Base-by-base conservation (phyloP, 2,888 invertebrate species). In the Coleophora deauratella region DNA sequence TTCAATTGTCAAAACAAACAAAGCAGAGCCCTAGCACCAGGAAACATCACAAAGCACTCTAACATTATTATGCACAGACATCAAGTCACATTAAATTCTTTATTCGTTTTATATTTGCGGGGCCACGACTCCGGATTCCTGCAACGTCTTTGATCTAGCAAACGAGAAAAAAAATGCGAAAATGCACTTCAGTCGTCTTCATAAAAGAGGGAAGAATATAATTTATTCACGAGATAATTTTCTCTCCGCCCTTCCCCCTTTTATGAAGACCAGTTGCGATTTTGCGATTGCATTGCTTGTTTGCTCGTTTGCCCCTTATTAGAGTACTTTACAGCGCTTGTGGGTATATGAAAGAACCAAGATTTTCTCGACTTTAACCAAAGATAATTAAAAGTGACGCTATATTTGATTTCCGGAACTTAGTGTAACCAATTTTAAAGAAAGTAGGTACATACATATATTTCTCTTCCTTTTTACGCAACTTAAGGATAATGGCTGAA, bases 211-310 rank as follows among this genome's bases (percentile, higher is more conserved):
- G 73, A 71, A 72, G 75, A 80, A 81, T 81, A 82, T 85, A 82
- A 85, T 84, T 85, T 85, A 85, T 85, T 85, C 84, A 85, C 70
- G 75, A 81, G 82, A 85, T 84, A 85, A 84, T 85, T 84, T 82
- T 79, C 84, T 82, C 72, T 72, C 31, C 76, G 37, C 39, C 21
- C 21, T 21, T 73, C 75, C 75, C 77, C 41, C 39, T 75, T 72
- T 68, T 67, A 72, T 72, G 68, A 69, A 69, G 28, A 37, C 37
- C 30, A 14, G 30, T 10, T 9, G 10, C 12, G 37, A 11, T 27
- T 13, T 31, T 31, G 31, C 34, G 13, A 34, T 15, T 15, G 34
- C 13, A 34, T 12, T 34, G 14, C 34, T 4, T 13, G 42, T 42
- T 21, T 21, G 21, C n/a, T n/a, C n/a, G n/a, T n/a, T n/a, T n/a